A percentile compares a stretch with the other conserved stretches of the same genome.
These are phyloP conservation scores for Synergus laeviventris DNA, from an alignment of 2,888 invertebrate species.

Conservation along the genomic window DNA sequence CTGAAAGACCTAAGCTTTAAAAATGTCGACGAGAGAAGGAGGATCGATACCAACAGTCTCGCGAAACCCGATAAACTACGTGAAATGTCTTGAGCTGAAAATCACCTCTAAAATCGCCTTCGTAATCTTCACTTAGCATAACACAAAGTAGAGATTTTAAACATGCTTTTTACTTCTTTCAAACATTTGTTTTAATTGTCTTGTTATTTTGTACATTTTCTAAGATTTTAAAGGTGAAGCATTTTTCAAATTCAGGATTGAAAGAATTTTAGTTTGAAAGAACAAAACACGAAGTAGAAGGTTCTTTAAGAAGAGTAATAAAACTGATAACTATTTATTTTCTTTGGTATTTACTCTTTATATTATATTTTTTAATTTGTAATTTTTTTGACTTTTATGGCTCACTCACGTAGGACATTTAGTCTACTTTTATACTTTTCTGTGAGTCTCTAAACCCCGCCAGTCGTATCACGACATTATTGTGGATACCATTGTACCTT, in stretches of 20 bases:
- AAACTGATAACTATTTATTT: background rate
- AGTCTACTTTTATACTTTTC: slow-evolving; percentile 1
- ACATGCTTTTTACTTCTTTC: background rate
- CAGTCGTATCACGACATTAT: background rate
- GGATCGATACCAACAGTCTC: background rate
- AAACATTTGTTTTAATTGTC: background rate
- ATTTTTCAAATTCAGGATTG: no score
- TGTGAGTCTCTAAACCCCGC: background rate
- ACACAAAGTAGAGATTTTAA: background rate
- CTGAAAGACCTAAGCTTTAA: background rate
- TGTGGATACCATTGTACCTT: background rate
- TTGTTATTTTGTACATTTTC: background rate
- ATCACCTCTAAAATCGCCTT: background rate
- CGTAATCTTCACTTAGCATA: background rate
- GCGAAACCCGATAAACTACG: background rate
- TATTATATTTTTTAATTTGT: background rate
- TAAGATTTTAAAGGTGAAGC: background rate
- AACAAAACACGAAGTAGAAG: no score
- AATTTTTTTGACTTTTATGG: background rate
- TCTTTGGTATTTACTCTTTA: background rate
- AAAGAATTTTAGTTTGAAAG: background rate
- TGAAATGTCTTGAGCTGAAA: background rate
- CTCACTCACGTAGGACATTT: background rate
- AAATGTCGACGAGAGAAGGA: background rate
- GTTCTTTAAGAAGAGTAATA: no score